A percentile compares a stretch with the other conserved stretches of the same genome.
Conservation (phyloP, 2,797 vertebrate genomes). For the Sebastes umbrosus region DNA sequence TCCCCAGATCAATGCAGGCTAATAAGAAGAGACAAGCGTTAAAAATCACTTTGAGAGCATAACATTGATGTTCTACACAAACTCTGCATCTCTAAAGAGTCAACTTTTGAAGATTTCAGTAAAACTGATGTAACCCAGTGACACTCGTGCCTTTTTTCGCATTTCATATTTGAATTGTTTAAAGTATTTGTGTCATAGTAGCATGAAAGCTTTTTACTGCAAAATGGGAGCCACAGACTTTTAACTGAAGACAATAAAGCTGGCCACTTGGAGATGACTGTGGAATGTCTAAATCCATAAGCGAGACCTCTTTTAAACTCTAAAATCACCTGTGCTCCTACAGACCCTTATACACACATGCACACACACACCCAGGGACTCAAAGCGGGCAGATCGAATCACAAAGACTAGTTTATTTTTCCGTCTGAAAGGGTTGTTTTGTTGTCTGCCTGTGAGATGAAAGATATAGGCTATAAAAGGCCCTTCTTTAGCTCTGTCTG, state of each 20-base stretch:
- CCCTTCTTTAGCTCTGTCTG: slow-evolving; percentile 14
- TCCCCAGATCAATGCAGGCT: slow-evolving; percentile 18
- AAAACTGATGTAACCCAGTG: slow-evolving; percentile 38
- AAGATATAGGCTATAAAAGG: slow-evolving; percentile 27
- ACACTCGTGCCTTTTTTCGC: not conserved
- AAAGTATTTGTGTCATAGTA: not conserved
- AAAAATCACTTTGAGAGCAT: slow-evolving; percentile 27
- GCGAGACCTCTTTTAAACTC: not conserved
- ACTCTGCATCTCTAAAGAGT: slow-evolving; percentile 8
- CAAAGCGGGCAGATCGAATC: slow-evolving; percentile 32
- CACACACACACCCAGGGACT: not conserved
- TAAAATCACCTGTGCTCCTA: not conserved
- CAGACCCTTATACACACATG: not conserved
- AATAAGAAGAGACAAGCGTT: slow-evolving; percentile 17
- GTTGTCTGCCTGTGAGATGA: slow-evolving; percentile 34
- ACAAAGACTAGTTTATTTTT: slow-evolving; percentile 36
- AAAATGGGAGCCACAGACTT: not conserved
- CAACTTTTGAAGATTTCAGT: slow-evolving; percentile 24
- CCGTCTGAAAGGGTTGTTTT: slow-evolving; percentile 16
- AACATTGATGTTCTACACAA: not conserved
- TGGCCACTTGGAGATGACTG: not conserved
- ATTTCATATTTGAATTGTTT: slow-evolving; percentile 1
- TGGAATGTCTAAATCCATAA: not conserved
- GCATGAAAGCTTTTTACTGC: not conserved
- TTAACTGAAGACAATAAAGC: not conserved